Evolutionary conservation across 2,888 invertebrate genomes (phyloP), one percentile per base, ranked within the genome.

Genomic region (Drosophila buzzatii): DNA sequence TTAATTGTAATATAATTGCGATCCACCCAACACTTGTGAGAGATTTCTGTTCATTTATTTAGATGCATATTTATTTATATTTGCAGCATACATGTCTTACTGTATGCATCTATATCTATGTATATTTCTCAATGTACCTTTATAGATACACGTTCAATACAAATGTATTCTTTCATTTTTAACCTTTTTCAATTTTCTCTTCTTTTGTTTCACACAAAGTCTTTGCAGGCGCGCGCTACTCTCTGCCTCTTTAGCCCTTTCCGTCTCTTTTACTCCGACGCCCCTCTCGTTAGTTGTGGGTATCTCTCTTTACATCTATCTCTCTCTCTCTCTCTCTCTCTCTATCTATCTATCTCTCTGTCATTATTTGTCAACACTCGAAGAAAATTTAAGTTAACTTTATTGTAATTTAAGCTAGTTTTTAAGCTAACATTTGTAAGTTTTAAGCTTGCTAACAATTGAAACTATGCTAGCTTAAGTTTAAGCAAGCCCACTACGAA

Each of bases 81-180:
- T 35, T 41, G 23, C 51, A 62, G 35, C 61, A 62, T 58, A 64
- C 31, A 53, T 66, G 51, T 56, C 45, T 31, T 41, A 47, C 47
- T 39, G 31, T 49, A 31, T 73, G 74, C 60, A 70, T 69, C 69
- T 65, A 51, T 45, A 65, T 66, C 20, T 42, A 52, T 76, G 74
- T 78, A 76, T 45, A 76, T 59, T 72, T 35, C 20, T 35, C 41
- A 59, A 33, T 67, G 49, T 67, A 56, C 47, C 47, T 35, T 8
- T 56, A 45, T 73, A 12, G 58, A 71, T 47, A 65, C 37, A 18
- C 49, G 59, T 27, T 52, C 5, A 37, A 27, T 73, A 62, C 42
- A 8, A 47, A 37, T 37, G 14, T 64, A 55, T 70, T 72, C 4
- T 27, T 67, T 57, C 27, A 51, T 27, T 53, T 73, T n/a, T 14